Base-by-base conservation (phyloP, 2,797 vertebrate species). In the Schizothorax lantsangensis region DNA sequence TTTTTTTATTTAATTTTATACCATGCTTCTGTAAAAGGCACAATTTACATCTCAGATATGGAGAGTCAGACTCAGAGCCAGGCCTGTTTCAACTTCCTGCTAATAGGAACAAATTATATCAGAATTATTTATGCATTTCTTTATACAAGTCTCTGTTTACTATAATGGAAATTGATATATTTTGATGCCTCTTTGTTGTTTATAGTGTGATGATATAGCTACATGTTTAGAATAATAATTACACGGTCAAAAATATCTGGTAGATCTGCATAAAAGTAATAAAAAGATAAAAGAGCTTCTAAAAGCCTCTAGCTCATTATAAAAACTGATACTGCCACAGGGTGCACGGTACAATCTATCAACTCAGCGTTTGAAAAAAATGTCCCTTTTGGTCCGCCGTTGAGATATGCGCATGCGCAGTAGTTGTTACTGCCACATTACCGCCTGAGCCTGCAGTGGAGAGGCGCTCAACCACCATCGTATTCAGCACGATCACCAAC, bases 401-500 rank as follows among this genome's bases (percentile, higher is more conserved):
- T 74, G 75, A 36, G 36, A 14, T 40, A 4, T 21, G 30, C 95
- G 90, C 95, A 91, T 93, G 96, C 94, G 94, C 92, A 90, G 0
- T 90, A 0, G 23, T 12, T 9, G 68, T 64, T 45, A 43, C 21
- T 84, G 72, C 86, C 91, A 90, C 90, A 94, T 96, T 96, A 88
- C 94, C 94, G 95, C 95, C 91, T 94, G 90, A 88, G 89, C 69
- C 59, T 78, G 59, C 62, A 52, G 84, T 87, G 30, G 77, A 84
- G 38, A 79, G 73, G 79, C 74, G 43, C 66, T 83, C 79, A 68
- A 81, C 83, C 36, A 83, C 83, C 75, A 88, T 86, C 79, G 68
- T 9, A 30, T 68, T 47, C 21, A 40, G 36, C 26, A 78, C 40
- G 75, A 47, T 74, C 79, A 33, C 57, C n/a, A 36, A 57, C 45